Percentiles rank a stretch among this genome's conserved stretches.
These are phyloP conservation scores for Allolobophora icterica DNA, from an alignment of 2,888 invertebrate species.

Conservation along the genomic window DNA sequence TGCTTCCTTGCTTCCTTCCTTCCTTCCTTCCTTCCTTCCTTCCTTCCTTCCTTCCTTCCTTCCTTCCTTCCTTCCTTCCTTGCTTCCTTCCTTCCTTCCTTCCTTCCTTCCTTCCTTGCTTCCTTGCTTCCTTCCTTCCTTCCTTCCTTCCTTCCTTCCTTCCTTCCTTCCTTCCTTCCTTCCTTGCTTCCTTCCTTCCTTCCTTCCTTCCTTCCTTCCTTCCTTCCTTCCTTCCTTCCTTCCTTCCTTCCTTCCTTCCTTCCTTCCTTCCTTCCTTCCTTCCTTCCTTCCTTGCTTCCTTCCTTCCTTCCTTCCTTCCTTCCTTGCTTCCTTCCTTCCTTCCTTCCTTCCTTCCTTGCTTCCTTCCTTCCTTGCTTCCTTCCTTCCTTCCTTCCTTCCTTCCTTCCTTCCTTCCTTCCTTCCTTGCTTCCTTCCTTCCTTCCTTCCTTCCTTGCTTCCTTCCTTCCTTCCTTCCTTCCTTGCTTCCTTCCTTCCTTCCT, in stretches of 20 bases:
- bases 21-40: conserved; percentile 46
- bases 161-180: conserved; percentile 37
- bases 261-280: conserved; percentile 46
- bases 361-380: conserved; percentile 38
- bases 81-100: conserved; percentile 43
- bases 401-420: conserved; percentile 46
- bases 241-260: conserved; percentile 46
- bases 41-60: conserved; percentile 43
- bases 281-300: conserved; percentile 31
- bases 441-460: conserved; percentile 42
- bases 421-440: conserved; percentile 47
- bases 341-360: conserved; percentile 38
- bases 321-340: conserved; percentile 30
- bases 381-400: conserved; percentile 40
- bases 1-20: conserved; percentile 40
- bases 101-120: conserved; percentile 37
- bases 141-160: conserved; percentile 44
- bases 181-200: conserved; percentile 37
- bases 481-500: conserved; percentile 35
- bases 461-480: conserved; percentile 46
- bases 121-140: conserved; percentile 44
- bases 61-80: conserved; percentile 43
- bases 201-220: conserved; percentile 44
- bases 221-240: conserved; percentile 48
- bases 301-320: conserved; percentile 36